Evolutionary conservation across 1,140 invertebrate genomes (phyloP), one percentile per base, ranked within the genome.

Genomic region (Pinna nobilis): DNA sequence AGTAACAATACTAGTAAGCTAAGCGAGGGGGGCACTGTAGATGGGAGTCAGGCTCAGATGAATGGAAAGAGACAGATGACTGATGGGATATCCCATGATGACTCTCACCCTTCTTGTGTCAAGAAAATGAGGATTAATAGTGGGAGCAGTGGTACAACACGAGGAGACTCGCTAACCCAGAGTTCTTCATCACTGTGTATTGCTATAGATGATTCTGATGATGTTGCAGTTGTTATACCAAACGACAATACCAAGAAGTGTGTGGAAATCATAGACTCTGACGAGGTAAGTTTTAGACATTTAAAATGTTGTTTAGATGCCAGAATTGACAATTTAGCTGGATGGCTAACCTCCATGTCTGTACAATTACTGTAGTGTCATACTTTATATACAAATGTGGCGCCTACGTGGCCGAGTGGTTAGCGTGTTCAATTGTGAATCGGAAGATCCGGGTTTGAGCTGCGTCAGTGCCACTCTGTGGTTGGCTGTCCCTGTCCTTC

Each of bases 211-310:
- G 59, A 63, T 37, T 41, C 59, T 5, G 59, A 63, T 28, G 59
- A 63, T 41, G 44, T 63, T 33, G 39, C 59, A 2, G 59, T 63
- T 13, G 37, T 63, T 25, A 63, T 63, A 1, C 59, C 59, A 5
- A 63, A 44, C 30, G 59, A 63, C 4, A 37, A 63, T 37, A 44
- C 39, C 39, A 44, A n/a, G 39, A 44, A 11, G 39, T 63, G 59
- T 63, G 59, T 63, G 35, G 59, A 59, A 35, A 59, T 63, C 28
- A 15, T 63, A 15, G 37, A 63, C 37, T 63, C 59, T 25, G 39
- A 33, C 18, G 59, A 63, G 23, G 59, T 63, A 63, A 63, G 59
- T 30, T 32, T 23, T 7, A 18, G 20, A 25, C 6, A 53, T 23
- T 4, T 51, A 20, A 20, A 13, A 25, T 25, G 32, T 0, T 1